A percentile compares a stretch with the other conserved stretches of the same genome.
Evolutionary conservation across 2,113 vertebrate species (phyloP).

Genomic region (Podocnemis expansa): DNA sequence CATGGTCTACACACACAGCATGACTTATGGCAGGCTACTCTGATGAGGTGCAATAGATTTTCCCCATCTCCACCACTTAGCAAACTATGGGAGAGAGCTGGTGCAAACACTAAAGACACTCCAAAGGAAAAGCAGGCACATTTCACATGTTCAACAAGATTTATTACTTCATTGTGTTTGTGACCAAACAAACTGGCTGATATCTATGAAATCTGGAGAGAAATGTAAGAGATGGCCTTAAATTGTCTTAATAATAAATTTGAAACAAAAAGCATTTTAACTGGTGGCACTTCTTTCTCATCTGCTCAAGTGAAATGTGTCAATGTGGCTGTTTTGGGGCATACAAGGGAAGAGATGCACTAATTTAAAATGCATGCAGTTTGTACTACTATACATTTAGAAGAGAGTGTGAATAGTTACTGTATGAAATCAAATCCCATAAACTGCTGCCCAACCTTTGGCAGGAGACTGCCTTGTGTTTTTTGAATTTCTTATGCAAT

Average conservation of each 20-base stretch:
- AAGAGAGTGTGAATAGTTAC: not conserved
- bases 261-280: not conserved
- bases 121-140: not conserved
- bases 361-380: not conserved
- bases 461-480: not conserved
- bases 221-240: constrained; percentile 17
- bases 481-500: not conserved
- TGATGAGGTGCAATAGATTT: not conserved
- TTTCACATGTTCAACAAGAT: not conserved
- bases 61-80: not conserved
- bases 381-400: not conserved
- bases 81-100: not conserved
- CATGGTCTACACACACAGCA: no score
- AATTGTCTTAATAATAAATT: not conserved
- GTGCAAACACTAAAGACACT: not conserved
- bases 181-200: not conserved
- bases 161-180: not conserved
- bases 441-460: not conserved
- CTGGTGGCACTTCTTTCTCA: not conserved
- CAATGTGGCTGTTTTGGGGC: not conserved
- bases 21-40: not conserved
- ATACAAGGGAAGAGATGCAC: not conserved
- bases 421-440: not conserved
- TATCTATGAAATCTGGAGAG: not conserved
- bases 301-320: not conserved